A percentile compares a stretch with the other conserved stretches of the same genome.
Evolutionary conservation across 2,113 vertebrate genomes (phyloP).

Genomic region (Seriola aureovittata): DNA sequence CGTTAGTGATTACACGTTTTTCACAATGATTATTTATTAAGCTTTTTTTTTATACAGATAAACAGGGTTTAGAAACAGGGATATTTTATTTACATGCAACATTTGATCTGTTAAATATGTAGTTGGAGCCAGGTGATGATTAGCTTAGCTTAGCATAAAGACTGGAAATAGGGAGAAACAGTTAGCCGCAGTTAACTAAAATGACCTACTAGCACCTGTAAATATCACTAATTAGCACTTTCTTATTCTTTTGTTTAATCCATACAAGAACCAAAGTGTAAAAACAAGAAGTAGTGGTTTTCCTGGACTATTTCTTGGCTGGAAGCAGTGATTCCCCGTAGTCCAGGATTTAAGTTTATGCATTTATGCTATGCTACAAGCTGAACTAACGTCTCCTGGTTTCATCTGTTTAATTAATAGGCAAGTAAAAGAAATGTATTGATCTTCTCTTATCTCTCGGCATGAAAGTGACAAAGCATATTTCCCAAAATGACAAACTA

Average conservation of each 20-base stretch:
- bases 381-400: not conserved
- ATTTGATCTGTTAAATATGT: not conserved
- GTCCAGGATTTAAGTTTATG: not conserved
- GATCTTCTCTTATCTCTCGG: not conserved
- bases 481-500: constrained; percentile 7
- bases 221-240: not conserved
- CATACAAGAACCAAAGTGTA: not conserved
- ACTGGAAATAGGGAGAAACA: not conserved
- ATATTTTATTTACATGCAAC: not conserved
- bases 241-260: not conserved
- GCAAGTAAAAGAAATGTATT: not conserved
- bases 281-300: constrained; percentile 2
- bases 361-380: not conserved
- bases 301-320: not conserved
- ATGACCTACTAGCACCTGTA: not conserved
- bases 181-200: not conserved
- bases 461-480: not conserved
- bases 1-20: constrained; percentile 13
- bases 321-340: not conserved
- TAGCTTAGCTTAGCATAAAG: not conserved
- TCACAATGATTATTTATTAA: not conserved
- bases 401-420: not conserved
- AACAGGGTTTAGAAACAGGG: too few species aligned
- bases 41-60: not conserved
- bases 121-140: not conserved